Percentiles rank a stretch among this genome's conserved stretches.
phyloP scores from a whole-genome alignment of 2,113 vertebrate species.

The Corynorhinus townsendii region DNA sequence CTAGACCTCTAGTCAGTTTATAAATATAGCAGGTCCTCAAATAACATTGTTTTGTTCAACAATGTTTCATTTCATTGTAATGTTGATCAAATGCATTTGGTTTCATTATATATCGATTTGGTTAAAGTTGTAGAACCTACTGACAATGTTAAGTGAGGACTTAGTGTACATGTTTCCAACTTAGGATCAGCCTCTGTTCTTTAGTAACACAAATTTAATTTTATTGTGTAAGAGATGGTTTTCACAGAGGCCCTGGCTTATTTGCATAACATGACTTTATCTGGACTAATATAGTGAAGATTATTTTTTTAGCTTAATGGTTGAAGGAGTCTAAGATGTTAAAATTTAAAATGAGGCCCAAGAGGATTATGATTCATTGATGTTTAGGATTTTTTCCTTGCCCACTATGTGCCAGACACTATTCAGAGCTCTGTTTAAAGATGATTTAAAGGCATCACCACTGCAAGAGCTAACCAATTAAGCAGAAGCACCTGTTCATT shows the following conservation, averaged over 20 bases:
- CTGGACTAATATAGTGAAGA: not conserved
- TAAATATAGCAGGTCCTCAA: not conserved
- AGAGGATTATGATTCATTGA: not conserved
- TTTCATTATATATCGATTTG: not conserved
- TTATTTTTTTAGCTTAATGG: not conserved
- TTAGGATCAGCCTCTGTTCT: constrained; percentile 4
- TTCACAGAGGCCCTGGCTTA: constrained; percentile 6
- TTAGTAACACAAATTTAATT: constrained; percentile 40
- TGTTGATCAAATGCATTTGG: not conserved
- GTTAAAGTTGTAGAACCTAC: not conserved
- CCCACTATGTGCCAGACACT: not conserved
- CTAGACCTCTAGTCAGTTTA: not conserved
- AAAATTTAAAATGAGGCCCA: not conserved
- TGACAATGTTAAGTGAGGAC: not conserved
- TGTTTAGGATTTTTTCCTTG: not conserved
- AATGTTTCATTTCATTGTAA: not conserved
- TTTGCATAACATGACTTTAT: constrained; percentile 39
- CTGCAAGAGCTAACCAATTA: not conserved
- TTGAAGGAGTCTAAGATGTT: constrained; percentile 4
- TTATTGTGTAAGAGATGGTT: constrained; percentile 19
- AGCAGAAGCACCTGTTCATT: not conserved
- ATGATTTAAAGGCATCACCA: not conserved
- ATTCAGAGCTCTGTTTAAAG: not conserved
- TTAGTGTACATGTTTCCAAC: constrained; percentile 3
- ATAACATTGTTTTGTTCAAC: not conserved